phyloP scores from a whole-genome alignment of 2,888 invertebrate species.

The Drosophila quasianomalipes region DNA sequence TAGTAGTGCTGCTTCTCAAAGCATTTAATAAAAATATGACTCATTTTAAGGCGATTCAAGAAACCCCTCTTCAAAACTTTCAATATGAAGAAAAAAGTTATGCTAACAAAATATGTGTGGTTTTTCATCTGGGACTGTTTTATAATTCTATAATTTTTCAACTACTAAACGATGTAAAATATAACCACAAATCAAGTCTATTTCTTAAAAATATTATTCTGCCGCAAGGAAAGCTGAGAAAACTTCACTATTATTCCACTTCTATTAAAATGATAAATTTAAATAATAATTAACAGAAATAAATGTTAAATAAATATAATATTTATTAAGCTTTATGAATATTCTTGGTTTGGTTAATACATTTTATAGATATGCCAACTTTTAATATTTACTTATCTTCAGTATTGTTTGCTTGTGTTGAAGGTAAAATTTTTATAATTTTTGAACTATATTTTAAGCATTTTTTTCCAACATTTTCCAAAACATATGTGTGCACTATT shows the following conservation, averaged over 20 bases:
- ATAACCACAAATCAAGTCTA: no score
- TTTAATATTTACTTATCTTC: no score
- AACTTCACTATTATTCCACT: no score
- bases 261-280: not conserved
- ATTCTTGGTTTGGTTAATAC: no score
- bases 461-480: no score
- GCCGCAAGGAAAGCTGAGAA: not conserved
- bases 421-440: no score
- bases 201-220: not conserved
- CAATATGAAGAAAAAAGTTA: not conserved
- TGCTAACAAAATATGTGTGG: not conserved
- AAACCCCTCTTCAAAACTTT: not conserved
- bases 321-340: not conserved
- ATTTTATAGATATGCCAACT: no score
- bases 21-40: not conserved
- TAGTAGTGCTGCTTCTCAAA: not conserved
- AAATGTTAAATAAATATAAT: not conserved
- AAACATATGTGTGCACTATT: no score
- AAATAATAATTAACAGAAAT: not conserved
- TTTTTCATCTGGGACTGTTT: not conserved
- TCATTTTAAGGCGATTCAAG: not conserved
- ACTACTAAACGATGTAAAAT: not conserved
- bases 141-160: not conserved
- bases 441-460: no score
- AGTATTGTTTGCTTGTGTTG: no score